A percentile compares a stretch with the other conserved stretches of the same genome.
Conservation (phyloP, 1,140 invertebrate genomes). For the Diorhabda sublineata region DNA sequence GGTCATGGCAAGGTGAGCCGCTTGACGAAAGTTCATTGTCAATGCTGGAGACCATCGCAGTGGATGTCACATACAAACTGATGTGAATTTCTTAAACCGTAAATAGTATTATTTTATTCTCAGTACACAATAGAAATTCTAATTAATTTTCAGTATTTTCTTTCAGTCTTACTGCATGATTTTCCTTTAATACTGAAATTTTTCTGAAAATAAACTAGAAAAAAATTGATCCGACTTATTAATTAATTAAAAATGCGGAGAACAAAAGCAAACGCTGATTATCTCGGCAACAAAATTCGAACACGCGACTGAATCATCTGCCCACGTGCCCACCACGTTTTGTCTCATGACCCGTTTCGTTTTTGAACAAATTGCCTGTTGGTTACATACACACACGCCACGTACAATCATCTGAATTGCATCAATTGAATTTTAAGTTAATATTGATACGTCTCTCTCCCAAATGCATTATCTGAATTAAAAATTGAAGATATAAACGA, state of each 20-base stretch:
- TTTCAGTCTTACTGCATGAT: too few relatives aligned
- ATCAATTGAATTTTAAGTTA: constrained; percentile 5
- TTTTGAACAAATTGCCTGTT: neutral
- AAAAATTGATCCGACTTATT: too few relatives aligned
- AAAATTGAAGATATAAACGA: neutral
- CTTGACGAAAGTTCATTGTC: constrained; percentile 1
- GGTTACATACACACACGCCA: neutral
- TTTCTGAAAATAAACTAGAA: too few relatives aligned
- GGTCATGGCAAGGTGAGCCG: neutral
- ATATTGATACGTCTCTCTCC: neutral
- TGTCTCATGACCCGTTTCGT: neutral
- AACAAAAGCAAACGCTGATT: too few relatives aligned
- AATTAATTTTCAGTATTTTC: too few relatives aligned
- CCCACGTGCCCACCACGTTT: constrained; percentile 1
- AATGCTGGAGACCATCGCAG: neutral
- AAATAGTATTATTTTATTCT: too few relatives aligned
- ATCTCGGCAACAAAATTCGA: neutral
- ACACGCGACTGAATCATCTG: constrained; percentile 1
- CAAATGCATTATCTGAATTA: constrained; percentile 9
- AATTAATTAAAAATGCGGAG: too few relatives aligned
- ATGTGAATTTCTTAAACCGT: neutral
- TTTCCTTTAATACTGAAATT: too few relatives aligned
- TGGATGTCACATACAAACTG: neutral
- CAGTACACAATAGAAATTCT: too few relatives aligned
- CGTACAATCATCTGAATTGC: constrained; percentile 1